These are phyloP conservation scores for Clarias laeviceps DNA, from an alignment of 2,797 vertebrate species.

Conservation along the genomic window DNA sequence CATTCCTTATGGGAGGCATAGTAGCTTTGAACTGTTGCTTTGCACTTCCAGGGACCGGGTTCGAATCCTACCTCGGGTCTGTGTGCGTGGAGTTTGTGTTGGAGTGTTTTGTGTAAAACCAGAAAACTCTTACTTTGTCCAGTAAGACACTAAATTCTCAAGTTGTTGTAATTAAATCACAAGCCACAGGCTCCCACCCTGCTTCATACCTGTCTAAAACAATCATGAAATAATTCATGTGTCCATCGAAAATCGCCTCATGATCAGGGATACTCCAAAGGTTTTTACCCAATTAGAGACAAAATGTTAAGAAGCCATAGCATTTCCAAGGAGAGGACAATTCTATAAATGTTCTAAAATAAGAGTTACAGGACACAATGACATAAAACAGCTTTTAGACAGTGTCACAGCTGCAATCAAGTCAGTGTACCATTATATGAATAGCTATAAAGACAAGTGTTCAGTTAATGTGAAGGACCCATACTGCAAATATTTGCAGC, in stretches of 20 bases:
- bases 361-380: neutral
- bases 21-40: too few species aligned
- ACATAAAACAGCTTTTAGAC: neutral
- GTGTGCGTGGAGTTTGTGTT: too few species aligned
- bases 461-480: neutral
- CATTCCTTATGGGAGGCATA: neutral
- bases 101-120: neutral
- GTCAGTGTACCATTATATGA: slow-evolving; percentile 1
- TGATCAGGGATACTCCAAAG: slow-evolving; percentile 10
- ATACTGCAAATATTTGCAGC: neutral
- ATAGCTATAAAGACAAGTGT: neutral
- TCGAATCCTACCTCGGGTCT: too few species aligned
- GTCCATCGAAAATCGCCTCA: neutral
- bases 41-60: too few species aligned
- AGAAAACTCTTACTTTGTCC: neutral
- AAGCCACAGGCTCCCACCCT: slow-evolving; percentile 6
- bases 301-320: neutral
- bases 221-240: slow-evolving; percentile 29
- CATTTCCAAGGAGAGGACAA: neutral
- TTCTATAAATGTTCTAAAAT: neutral
- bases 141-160: slow-evolving; percentile 10
- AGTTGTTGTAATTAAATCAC: slow-evolving; percentile 39
- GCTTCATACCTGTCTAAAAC: neutral
- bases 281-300: slow-evolving; percentile 5
- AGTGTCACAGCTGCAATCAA: neutral